Conservation (phyloP, 1,140 invertebrate genomes). For the Microvelia longipes region DNA sequence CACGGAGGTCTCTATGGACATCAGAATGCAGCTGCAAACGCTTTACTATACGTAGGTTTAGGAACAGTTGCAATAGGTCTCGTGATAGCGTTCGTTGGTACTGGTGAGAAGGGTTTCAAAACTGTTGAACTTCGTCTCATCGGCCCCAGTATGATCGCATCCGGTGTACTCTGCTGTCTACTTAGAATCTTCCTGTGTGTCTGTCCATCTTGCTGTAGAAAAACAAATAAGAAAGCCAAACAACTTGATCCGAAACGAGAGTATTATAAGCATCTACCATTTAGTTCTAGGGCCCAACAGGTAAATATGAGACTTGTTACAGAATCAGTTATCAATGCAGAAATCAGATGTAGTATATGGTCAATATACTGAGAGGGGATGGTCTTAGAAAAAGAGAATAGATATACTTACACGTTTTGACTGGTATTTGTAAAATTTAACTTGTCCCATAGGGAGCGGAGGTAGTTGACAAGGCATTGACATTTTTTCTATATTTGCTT, state of each 20-base stretch:
- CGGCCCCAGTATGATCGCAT: slow-evolving; percentile 55
- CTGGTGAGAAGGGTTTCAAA: slow-evolving; percentile 77
- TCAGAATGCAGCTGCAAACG: slow-evolving; percentile 51
- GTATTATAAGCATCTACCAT: slow-evolving; percentile 24
- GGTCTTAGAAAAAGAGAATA: no score
- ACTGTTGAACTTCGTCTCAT: slow-evolving; percentile 65
- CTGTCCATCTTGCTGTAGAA: slow-evolving; percentile 37
- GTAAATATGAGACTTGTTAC: slow-evolving; percentile 21
- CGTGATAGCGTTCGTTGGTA: slow-evolving; percentile 74
- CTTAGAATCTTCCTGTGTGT: slow-evolving; percentile 42
- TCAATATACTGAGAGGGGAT: no score
- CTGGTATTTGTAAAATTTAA: no score
- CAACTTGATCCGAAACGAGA: slow-evolving; percentile 16
- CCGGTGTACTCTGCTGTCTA: slow-evolving; percentile 41
- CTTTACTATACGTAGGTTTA: slow-evolving; percentile 67
- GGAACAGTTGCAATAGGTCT: slow-evolving; percentile 64
- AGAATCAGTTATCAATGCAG: no score
- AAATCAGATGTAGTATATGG: no score
- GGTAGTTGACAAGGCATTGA: no score
- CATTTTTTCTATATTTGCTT: no score
- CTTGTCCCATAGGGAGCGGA: no score
- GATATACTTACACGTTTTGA: no score
- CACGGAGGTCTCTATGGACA: slow-evolving; percentile 29
- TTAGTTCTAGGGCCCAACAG: slow-evolving; percentile 15
- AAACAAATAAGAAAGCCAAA: slow-evolving; percentile 16